phyloP scores from a whole-genome alignment of 2,113 vertebrate genomes.

The Sardina pilchardus region DNA sequence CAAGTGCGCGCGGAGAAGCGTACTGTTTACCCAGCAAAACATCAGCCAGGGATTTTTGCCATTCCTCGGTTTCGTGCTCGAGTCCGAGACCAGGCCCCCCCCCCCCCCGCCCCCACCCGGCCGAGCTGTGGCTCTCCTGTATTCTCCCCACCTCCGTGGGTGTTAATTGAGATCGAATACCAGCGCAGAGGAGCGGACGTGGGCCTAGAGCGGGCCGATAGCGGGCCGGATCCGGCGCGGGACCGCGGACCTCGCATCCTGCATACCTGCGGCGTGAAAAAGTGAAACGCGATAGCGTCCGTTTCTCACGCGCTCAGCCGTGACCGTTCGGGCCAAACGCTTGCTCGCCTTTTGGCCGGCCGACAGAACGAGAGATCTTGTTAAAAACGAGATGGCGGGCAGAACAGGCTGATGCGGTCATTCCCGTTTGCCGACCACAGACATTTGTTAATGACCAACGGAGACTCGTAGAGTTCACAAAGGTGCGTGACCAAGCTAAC shows the following conservation, averaged over 20 bases:
- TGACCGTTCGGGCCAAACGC: neutral
- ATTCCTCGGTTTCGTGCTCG: slow-evolving; percentile 17
- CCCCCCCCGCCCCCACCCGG: neutral
- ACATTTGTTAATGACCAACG: neutral
- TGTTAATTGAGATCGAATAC: slow-evolving; percentile 49
- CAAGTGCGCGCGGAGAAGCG: slow-evolving; percentile 21
- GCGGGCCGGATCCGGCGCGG: neutral
- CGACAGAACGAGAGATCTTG: slow-evolving; percentile 7
- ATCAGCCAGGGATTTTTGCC: neutral
- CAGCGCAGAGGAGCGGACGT: neutral
- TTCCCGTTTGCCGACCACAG: neutral
- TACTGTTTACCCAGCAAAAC: slow-evolving; percentile 35
- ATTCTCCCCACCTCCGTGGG: slow-evolving; percentile 37
- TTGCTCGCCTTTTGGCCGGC: neutral
- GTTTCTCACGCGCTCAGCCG: slow-evolving; percentile 29
- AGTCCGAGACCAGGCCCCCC: too few relatives aligned
- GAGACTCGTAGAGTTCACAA: neutral
- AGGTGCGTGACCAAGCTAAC: neutral
- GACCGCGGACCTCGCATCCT: slow-evolving; percentile 31
- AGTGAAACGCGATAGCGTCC: slow-evolving; percentile 36
- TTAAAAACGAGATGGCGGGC: slow-evolving; percentile 13
- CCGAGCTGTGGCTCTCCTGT: neutral
- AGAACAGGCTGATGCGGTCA: neutral
- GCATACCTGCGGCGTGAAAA: slow-evolving; percentile 16
- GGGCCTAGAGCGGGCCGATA: neutral